These are phyloP conservation scores for Urosaurus nigricauda DNA, from an alignment of 2,797 vertebrate species.

Conservation along the genomic window DNA sequence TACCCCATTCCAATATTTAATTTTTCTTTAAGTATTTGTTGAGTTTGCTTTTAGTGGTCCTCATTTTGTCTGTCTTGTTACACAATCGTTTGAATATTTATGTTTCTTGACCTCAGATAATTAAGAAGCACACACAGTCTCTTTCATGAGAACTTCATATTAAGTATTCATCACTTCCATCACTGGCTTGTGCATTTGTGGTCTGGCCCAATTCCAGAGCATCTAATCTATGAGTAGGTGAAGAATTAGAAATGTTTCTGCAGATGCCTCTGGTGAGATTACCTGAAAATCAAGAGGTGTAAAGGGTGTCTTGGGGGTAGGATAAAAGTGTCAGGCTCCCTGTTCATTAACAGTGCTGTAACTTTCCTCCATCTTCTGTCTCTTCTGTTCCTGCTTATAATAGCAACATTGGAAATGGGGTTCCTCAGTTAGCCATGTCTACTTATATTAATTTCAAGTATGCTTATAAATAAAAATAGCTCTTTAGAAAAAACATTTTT, in stretches of 20 bases:
- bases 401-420: background rate
- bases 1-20: background rate
- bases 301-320: background rate
- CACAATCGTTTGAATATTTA: background rate
- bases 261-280: background rate
- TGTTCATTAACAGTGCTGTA: background rate
- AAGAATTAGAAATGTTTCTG: background rate
- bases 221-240: background rate
- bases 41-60: slow-evolving; percentile 4
- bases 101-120: background rate
- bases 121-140: background rate
- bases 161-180: slow-evolving; percentile 1
- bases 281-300: background rate
- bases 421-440: background rate
- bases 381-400: background rate
- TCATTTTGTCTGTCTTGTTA: background rate
- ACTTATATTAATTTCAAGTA: background rate
- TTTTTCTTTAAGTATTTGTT: background rate
- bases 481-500: background rate
- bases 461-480: background rate
- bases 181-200: background rate
- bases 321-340: background rate
- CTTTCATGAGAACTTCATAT: background rate
- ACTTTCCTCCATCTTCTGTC: background rate
- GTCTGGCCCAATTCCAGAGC: background rate